These are phyloP conservation scores for Drosophila parthenogenetica DNA, from an alignment of 2,888 invertebrate genomes.

Conservation along the genomic window DNA sequence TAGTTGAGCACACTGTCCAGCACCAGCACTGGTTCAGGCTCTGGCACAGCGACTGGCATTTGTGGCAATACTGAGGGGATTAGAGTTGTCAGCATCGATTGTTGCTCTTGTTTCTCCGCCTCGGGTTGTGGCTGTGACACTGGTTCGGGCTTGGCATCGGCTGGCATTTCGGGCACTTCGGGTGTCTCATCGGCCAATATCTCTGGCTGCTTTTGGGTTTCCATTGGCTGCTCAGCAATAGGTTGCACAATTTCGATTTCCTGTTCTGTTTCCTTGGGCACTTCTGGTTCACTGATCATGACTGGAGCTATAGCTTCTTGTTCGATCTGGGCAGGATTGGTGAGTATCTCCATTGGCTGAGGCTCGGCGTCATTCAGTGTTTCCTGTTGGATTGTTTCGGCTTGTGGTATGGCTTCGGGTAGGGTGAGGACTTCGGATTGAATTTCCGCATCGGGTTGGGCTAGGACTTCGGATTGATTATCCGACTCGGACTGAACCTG, in stretches of 20 bases:
- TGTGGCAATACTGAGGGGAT: conserved; percentile 54
- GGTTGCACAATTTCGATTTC: not conserved
- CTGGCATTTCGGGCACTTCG: not conserved
- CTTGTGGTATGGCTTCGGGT: not conserved
- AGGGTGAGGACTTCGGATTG: not conserved
- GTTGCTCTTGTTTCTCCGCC: conserved; percentile 20
- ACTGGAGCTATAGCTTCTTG: conserved; percentile 4
- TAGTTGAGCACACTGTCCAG: conserved; percentile 81
- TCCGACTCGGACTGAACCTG: conserved; percentile 5
- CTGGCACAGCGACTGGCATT: conserved; percentile 5
- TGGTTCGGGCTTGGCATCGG: not conserved
- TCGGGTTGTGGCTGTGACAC: conserved; percentile 9
- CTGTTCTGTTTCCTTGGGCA: conserved; percentile 5
- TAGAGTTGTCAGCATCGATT: conserved; percentile 78
- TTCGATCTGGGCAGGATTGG: not conserved
- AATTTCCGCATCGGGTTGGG: conserved; percentile 1
- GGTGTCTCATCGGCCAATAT: conserved; percentile 20
- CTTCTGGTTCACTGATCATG: not conserved
- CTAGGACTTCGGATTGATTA: not conserved
- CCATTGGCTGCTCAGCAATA: conserved; percentile 2
- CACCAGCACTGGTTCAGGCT: conserved; percentile 50
- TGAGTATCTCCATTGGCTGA: not conserved
- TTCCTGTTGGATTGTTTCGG: conserved; percentile 5
- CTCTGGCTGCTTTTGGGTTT: conserved; percentile 12
- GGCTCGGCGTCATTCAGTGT: conserved; percentile 1